These are phyloP conservation scores for Neelides sp. DNA, from an alignment of 1,140 invertebrate species.

Conservation along the genomic window DNA sequence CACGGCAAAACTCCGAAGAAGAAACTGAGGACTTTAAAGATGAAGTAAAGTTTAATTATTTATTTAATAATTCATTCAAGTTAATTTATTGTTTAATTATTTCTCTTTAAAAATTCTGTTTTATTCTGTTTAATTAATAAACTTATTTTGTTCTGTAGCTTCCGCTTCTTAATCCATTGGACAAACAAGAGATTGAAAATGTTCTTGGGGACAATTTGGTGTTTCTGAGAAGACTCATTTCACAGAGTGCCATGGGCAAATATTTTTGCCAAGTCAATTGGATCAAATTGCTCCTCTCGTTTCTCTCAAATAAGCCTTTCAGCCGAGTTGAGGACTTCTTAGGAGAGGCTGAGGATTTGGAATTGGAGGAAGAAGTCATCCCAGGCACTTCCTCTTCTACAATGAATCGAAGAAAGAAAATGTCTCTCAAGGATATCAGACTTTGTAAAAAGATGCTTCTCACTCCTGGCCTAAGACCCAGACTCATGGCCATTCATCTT, in stretches of 20 bases:
- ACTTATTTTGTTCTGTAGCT: not conserved
- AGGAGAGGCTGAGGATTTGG: constrained; percentile 13
- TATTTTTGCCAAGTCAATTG: constrained; percentile 23
- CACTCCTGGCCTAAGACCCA: constrained; percentile 38
- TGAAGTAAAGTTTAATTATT: not conserved
- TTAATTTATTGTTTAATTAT: not conserved
- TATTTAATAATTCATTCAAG: not conserved
- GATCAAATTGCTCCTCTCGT: constrained; percentile 26
- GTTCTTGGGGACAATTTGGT: constrained; percentile 45
- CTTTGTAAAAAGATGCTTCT: constrained; percentile 24
- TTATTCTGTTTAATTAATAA: not conserved
- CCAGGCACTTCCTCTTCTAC: not conserved
- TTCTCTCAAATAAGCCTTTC: constrained; percentile 27
- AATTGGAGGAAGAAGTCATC: not conserved
- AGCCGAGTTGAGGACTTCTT: constrained; percentile 24
- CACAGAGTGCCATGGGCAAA: constrained; percentile 35
- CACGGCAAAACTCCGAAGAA: not conserved
- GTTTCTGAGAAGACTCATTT: constrained; percentile 43
- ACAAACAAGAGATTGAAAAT: constrained; percentile 31
- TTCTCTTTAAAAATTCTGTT: not conserved
- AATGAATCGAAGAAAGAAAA: not conserved
- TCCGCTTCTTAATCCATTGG: constrained; percentile 17
- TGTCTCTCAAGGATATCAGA: not conserved
- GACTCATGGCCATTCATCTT: constrained; percentile 44
- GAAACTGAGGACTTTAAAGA: not conserved